Base-by-base conservation (phyloP, 2,113 vertebrate genomes). In the Pteropus alecto region DNA sequence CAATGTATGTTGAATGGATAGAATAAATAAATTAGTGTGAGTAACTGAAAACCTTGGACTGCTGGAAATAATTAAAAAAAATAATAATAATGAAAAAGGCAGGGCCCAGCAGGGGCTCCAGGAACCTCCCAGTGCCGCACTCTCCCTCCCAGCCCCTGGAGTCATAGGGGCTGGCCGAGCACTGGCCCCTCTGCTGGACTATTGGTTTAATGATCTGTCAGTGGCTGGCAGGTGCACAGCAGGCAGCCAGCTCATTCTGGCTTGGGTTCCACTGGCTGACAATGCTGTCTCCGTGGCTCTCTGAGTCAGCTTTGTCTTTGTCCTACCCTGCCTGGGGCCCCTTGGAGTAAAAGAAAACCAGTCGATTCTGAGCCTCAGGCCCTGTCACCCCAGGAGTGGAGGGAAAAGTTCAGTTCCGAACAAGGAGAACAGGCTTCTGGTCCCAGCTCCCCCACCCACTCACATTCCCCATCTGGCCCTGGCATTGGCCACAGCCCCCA, bases 291-390 rank as follows among this genome's bases (percentile, higher is more conserved):
- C 43, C 30, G 24, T 35, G 61, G 43, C 83, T 86, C 78, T 81
- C 54, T 92, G 96, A 86, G 76, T 97, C 85, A 90, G 30, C 90
- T 76, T 41, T 56, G 63, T 79, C 41, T 87, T 77, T 68, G 16
- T 56, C 28, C 61, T 86, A 58, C 79, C 84, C 83, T 81, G 61
- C 85, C 51, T 22, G 3, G 46, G 68, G 41, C 41, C 63, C 70
- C 70, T 22, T 81, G 16, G 63, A 54, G 16, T 65, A 13, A 77
- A 82, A 68, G 56, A 41, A 48, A 28, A 41, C 46, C 51, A 24
- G 35, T 1, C 0, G 0, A 67, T 28, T 43, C 28, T 43, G n/a
- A 65, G 24, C 60, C 48, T 79, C 63, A 58, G 43, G 0, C 19
- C 51, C 41, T 26, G 26, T 77, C 3, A 2, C 61, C 51, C 26